These are phyloP conservation scores for Psephotus haematonotus DNA, from an alignment of 2,113 vertebrate genomes.

Conservation along the genomic window DNA sequence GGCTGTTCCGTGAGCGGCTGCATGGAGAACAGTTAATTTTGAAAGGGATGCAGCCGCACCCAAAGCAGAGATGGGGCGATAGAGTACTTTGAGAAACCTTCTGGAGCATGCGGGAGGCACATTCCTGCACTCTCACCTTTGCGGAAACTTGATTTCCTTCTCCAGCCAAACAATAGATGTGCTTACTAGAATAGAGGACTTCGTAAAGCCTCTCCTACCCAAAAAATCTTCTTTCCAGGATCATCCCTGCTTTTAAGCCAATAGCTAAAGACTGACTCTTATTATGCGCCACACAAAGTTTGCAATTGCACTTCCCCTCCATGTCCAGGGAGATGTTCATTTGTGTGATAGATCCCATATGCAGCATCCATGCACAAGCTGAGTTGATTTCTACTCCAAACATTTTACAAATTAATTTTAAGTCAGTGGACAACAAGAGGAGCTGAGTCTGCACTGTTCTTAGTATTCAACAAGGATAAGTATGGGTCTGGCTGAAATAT, in stretches of 20 bases:
- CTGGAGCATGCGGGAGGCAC: accelerated
- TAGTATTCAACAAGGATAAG: neutral
- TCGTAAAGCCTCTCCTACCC: neutral
- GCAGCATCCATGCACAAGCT: neutral
- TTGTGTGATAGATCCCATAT: neutral
- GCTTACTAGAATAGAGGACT: neutral
- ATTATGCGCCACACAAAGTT: neutral
- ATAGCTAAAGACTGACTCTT: neutral
- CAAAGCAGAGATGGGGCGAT: neutral
- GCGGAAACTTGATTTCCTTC: neutral
- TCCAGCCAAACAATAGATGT: neutral
- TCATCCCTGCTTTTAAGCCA: neutral
- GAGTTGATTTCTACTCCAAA: neutral
- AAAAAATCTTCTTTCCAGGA: neutral
- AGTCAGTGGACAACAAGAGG: neutral
- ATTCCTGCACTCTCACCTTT: neutral
- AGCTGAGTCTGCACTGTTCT: neutral
- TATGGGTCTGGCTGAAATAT: neutral
- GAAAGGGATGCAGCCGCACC: neutral
- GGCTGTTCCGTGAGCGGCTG: neutral
- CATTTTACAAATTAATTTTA: neutral
- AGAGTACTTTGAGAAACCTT: neutral
- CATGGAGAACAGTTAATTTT: neutral
- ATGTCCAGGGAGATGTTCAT: neutral
- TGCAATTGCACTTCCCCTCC: neutral